These are phyloP conservation scores for Stenurella melanura DNA, from an alignment of 2,888 invertebrate genomes.

Conservation along the genomic window DNA sequence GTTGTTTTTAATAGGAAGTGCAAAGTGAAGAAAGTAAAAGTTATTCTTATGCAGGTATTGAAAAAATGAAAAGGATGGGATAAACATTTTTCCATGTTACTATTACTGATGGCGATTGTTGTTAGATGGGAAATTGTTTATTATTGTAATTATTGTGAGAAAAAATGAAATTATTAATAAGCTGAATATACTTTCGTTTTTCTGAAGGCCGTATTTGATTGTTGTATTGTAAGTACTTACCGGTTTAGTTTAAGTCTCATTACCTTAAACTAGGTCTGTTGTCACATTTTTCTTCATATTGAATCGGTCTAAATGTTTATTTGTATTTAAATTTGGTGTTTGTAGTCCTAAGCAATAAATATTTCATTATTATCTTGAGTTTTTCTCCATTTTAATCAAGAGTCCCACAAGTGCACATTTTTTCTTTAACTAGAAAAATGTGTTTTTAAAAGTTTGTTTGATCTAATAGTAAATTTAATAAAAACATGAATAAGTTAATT, in stretches of 20 bases:
- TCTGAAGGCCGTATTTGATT: slow-evolving; percentile 30
- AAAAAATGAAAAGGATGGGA: slow-evolving; percentile 3
- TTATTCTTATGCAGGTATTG: background rate
- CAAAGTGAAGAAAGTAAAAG: background rate
- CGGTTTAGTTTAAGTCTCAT: slow-evolving; percentile 26
- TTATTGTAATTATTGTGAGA: slow-evolving; percentile 28
- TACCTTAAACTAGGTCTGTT: slow-evolving; percentile 41
- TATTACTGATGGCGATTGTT: background rate
- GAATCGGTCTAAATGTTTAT: slow-evolving; percentile 48
- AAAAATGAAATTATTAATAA: background rate
- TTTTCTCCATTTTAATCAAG: too few species aligned
- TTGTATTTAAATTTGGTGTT: slow-evolving; percentile 58
- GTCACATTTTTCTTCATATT: slow-evolving; percentile 27
- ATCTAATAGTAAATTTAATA: too few species aligned
- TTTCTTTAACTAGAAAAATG: too few species aligned
- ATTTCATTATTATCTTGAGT: slow-evolving; percentile 26
- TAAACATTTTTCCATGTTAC: slow-evolving; percentile 2
- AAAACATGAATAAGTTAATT: too few species aligned
- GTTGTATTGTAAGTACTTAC: slow-evolving; percentile 5
- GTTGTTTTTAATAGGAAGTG: background rate
- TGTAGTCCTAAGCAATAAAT: slow-evolving; percentile 56
- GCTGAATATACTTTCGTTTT: slow-evolving; percentile 15
- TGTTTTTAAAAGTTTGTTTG: too few species aligned
- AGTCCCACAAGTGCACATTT: too few species aligned
- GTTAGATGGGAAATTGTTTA: slow-evolving; percentile 11